A percentile compares a stretch with the other conserved stretches of the same genome.
Evolutionary conservation across 2,888 invertebrate genomes (phyloP).

Genomic region (Eupithecia tripunctaria): DNA sequence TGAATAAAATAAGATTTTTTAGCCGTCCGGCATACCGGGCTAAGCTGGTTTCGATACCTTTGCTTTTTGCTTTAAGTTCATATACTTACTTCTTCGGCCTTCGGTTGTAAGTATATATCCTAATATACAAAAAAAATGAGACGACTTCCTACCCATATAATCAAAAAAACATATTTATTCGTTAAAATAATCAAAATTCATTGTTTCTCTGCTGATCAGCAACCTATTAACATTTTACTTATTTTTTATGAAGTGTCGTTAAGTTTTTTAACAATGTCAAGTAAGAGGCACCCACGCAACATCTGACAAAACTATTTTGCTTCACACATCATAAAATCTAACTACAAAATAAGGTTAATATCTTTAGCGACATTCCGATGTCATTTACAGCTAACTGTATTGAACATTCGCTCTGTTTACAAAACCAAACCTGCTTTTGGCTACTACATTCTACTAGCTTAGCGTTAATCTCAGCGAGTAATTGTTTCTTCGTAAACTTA

Average conservation of each 20-base stretch:
- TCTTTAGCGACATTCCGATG: constrained; percentile 63
- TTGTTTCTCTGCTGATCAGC: neutral
- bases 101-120: neutral
- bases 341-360: constrained; percentile 49
- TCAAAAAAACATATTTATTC: neutral
- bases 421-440: constrained; percentile 59
- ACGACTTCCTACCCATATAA: too few relatives aligned
- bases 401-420: constrained; percentile 74
- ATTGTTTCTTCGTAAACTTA: too few relatives aligned
- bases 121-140: neutral
- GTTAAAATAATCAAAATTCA: neutral
- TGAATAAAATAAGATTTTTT: constrained; percentile 81
- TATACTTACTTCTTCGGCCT: neutral
- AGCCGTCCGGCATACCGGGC: constrained; percentile 50
- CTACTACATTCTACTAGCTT: neutral
- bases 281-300: constrained; percentile 7
- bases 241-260: neutral
- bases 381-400: constrained; percentile 76
- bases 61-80: constrained; percentile 57
- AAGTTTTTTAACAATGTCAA: constrained; percentile 6
- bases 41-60: constrained; percentile 55
- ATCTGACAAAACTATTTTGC: constrained; percentile 14
- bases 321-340: constrained; percentile 35
- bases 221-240: neutral
- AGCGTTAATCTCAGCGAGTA: constrained; percentile 13